These are phyloP conservation scores for Pseudoips prasinana DNA, from an alignment of 2,888 invertebrate genomes.

Conservation along the genomic window DNA sequence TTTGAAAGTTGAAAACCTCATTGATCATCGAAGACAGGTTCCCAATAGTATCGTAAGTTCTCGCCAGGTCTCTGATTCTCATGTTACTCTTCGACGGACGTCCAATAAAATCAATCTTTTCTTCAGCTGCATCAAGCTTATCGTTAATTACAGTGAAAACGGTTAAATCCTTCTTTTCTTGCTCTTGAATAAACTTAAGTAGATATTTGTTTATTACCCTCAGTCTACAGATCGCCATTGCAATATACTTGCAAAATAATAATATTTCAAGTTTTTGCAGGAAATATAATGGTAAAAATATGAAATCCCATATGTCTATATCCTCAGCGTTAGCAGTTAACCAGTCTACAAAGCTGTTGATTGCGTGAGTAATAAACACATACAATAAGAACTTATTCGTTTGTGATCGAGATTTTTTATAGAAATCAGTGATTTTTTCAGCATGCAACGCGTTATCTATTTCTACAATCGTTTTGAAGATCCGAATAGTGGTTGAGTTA, in stretches of 20 bases:
- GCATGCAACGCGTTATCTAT: constrained; percentile 39
- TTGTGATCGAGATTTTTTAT: constrained; percentile 28
- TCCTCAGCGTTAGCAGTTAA: constrained; percentile 11
- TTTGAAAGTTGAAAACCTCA: constrained; percentile 53
- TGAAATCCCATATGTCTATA: constrained; percentile 14
- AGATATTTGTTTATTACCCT: constrained; percentile 46
- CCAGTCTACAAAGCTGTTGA: constrained; percentile 28
- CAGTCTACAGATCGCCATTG: constrained; percentile 43
- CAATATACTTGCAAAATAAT: constrained; percentile 44
- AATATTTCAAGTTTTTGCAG: constrained; percentile 49
- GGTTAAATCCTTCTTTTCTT: constrained; percentile 26
- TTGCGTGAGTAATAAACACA: constrained; percentile 26
- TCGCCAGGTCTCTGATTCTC: constrained; percentile 50
- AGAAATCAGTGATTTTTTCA: constrained; percentile 33
- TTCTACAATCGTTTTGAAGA: constrained; percentile 36
- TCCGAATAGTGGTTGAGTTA: constrained; percentile 33
- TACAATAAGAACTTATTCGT: constrained; percentile 26
- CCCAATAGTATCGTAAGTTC: constrained; percentile 50
- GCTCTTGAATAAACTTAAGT: constrained; percentile 39
- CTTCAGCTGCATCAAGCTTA: constrained; percentile 19
- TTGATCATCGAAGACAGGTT: constrained; percentile 47
- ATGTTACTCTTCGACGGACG: constrained; percentile 37
- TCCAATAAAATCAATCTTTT: constrained; percentile 39
- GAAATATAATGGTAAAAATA: constrained; percentile 33
- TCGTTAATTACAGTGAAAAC: constrained; percentile 38